Conservation (phyloP, 2,113 vertebrate genomes). For the Bos indicus region DNA sequence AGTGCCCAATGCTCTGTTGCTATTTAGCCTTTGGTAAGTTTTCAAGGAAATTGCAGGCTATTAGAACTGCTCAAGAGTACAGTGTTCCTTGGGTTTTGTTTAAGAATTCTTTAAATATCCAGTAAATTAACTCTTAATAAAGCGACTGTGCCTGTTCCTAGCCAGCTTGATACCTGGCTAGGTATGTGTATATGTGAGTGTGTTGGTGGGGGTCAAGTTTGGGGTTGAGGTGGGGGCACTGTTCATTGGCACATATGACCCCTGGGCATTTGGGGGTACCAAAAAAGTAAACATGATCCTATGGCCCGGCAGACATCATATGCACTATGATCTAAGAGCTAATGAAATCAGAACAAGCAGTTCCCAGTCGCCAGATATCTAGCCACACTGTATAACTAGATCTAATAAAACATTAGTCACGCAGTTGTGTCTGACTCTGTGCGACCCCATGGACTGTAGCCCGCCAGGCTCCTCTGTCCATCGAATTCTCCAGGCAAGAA, state of each 20-base stretch:
- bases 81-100: not conserved
- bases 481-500: not conserved
- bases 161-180: not conserved
- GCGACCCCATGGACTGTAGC: not conserved
- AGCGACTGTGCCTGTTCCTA: not conserved
- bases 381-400: not conserved
- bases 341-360: constrained; percentile 25
- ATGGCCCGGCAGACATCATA: not conserved
- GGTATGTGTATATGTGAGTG: not conserved
- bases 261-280: not conserved
- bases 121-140: not conserved
- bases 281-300: constrained; percentile 51
- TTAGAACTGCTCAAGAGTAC: not conserved
- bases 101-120: not conserved
- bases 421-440: not conserved
- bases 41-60: not conserved
- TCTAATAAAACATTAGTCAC: not conserved
- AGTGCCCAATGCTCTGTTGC: not conserved
- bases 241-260: constrained; percentile 42
- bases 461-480: not conserved
- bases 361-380: constrained; percentile 23
- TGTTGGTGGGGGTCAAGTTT: not conserved
- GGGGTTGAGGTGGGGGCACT: not conserved
- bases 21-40: not conserved
- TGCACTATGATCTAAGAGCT: constrained; percentile 11